Base-by-base conservation (phyloP, 2,113 vertebrate species). In the Circaetus gallicus region DNA sequence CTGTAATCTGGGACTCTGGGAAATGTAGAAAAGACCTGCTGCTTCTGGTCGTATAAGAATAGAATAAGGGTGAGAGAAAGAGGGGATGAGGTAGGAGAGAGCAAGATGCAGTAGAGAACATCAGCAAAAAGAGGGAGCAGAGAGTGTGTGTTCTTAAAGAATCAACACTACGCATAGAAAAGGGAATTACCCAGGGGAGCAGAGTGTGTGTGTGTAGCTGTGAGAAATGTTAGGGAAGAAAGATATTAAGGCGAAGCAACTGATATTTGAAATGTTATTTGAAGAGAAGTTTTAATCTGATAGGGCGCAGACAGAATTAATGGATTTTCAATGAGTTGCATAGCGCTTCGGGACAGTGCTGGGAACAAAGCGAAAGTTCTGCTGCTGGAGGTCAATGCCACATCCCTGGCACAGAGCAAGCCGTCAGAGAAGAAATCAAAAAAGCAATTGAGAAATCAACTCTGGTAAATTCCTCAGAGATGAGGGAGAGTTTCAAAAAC, bases 251-350 rank as follows among this genome's bases (percentile, higher is more conserved):
- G 66, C 4, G 8, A 79, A 95, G 71, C 26, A 36, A 76, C 70
- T 90, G 55, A 62, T 92, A 73, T 92, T 89, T 95, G 77, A 93
- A 88, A 90, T 58, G 36, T 84, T 95, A 53, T 89, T 89, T 94
- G 78, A 97, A 96, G 72, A 87, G 87, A 71, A 72, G 38, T 93
- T 97, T 96, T 80, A 73, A 82, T 91, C 89, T 90, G 93, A 79
- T 74, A 89, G 74, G 49, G 28, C 11, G 3, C 55, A 76, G 87
- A 43, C 67, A 86, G 93, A 82, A 95, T 84, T 76, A 87, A 72
- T 94, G 87, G 32, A 20, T 89, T 86, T 65, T 74, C 86, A 42
- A 45, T 59, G 73, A 82, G 67, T 11, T 91, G 73, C 25, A 36
- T 3, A 31, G 76, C 6, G 16, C 62, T 92, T 26, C 18, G 10